A percentile compares a stretch with the other conserved stretches of the same genome.
Conservation (phyloP, 2,888 invertebrate species). For the Boloria euphrosyne region DNA sequence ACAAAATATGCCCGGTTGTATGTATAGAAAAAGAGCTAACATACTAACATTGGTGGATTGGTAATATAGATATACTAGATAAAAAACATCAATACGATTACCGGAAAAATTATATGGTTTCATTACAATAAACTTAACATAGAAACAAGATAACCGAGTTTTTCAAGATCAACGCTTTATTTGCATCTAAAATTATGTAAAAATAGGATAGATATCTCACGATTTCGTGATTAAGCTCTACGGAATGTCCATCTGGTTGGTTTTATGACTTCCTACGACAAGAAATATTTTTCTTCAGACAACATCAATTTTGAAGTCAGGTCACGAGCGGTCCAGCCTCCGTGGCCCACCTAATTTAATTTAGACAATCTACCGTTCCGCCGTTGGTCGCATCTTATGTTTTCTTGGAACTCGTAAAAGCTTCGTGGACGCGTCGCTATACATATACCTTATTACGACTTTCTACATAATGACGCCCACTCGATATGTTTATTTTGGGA, state of each 20-base stretch:
- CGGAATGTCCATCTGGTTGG: slow-evolving; percentile 44
- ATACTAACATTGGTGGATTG: no score
- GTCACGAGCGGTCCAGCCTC: slow-evolving; percentile 55
- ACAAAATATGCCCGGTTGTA: no score
- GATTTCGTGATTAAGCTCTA: slow-evolving; percentile 39
- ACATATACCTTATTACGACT: slow-evolving; percentile 54
- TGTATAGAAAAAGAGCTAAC: no score
- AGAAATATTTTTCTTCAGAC: slow-evolving; percentile 42
- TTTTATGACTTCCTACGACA: slow-evolving; percentile 45
- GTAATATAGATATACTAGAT: no score
- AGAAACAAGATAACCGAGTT: neutral
- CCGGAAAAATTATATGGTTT: neutral
- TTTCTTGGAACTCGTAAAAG: slow-evolving; percentile 71
- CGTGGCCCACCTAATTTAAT: slow-evolving; percentile 59
- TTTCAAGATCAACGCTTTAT: slow-evolving; percentile 4
- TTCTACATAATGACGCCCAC: slow-evolving; percentile 56
- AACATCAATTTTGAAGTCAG: slow-evolving; percentile 46
- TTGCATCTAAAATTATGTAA: slow-evolving; percentile 21
- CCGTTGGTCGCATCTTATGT: slow-evolving; percentile 51
- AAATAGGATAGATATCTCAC: slow-evolving; percentile 25
- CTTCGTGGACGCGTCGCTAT: slow-evolving; percentile 47
- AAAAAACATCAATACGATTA: neutral
- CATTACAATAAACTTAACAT: neutral
- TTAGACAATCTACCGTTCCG: slow-evolving; percentile 69
- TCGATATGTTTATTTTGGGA: slow-evolving; percentile 30